Percentiles rank a stretch among this genome's conserved stretches.
Conservation (phyloP, 2,888 invertebrate species). For the Drosophila mimetica region DNA sequence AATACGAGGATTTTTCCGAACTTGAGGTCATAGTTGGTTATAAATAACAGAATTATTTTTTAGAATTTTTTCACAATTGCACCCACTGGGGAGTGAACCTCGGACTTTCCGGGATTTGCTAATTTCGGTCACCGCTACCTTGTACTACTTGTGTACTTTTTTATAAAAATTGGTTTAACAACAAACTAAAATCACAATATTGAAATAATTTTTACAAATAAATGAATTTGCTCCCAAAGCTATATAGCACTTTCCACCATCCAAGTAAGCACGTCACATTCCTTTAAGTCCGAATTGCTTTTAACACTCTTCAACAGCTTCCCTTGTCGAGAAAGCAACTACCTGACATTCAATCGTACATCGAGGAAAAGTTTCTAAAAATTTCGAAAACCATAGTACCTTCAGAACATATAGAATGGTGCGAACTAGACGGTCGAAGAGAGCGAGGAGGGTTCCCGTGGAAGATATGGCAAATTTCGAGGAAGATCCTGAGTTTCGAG, state of each 20-base stretch:
- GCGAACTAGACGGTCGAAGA: background rate
- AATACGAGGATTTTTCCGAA: too few relatives aligned
- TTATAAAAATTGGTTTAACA: too few relatives aligned
- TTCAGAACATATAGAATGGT: background rate
- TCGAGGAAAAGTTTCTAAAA: background rate
- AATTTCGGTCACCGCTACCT: too few relatives aligned
- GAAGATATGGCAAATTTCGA: background rate
- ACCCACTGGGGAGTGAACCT: too few relatives aligned
- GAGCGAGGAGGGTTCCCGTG: background rate
- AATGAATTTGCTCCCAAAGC: too few relatives aligned
- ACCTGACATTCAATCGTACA: background rate
- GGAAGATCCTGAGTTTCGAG: background rate
- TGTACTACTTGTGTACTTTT: too few relatives aligned
- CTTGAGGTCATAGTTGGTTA: too few relatives aligned
- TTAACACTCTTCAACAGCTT: background rate
- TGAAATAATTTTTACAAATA: too few relatives aligned
- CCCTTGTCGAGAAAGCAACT: background rate
- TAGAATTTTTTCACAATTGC: too few relatives aligned
- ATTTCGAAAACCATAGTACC: background rate
- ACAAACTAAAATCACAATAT: too few relatives aligned
- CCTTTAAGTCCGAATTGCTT: background rate
- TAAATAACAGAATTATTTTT: too few relatives aligned
- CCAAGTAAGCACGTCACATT: conserved; percentile 2
- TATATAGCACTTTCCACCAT: background rate
- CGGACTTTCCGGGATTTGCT: too few relatives aligned